These are phyloP conservation scores for Chiridota heheva DNA, from an alignment of 35 echinoderm and acorn worm species.

Conservation along the genomic window DNA sequence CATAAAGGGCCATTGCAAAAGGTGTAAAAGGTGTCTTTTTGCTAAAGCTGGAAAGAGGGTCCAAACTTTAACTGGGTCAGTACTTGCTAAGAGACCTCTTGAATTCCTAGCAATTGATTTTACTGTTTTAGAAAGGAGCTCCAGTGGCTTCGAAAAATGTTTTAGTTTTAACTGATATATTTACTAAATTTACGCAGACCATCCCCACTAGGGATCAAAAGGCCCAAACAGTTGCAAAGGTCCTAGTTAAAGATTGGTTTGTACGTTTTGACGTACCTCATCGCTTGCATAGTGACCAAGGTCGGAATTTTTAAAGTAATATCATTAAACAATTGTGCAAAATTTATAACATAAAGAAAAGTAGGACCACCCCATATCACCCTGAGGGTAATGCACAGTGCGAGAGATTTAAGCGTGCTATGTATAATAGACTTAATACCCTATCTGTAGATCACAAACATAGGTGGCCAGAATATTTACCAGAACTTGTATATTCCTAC, in stretches of 20 bases:
- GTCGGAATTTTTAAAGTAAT: slow-evolving; percentile 24
- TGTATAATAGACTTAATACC: slow-evolving; percentile 14
- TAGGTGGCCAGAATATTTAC: slow-evolving; percentile 59
- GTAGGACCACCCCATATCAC: too few species aligned
- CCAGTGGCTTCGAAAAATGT: slow-evolving; percentile 18
- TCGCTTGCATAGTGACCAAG: slow-evolving; percentile 32
- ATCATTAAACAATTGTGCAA: slow-evolving; percentile 16
- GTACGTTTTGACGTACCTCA: slow-evolving; percentile 26
- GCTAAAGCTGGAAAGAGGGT: slow-evolving; percentile 30
- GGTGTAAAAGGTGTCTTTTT: slow-evolving; percentile 3
- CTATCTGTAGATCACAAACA: slow-evolving; percentile 49
- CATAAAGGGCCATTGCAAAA: slow-evolving; percentile 16
- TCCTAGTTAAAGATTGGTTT: slow-evolving; percentile 33
- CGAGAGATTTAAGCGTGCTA: slow-evolving; percentile 30
- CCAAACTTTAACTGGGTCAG: neutral
- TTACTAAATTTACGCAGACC: slow-evolving; percentile 41
- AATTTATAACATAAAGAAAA: too few species aligned
- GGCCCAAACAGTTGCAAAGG: slow-evolving; percentile 35
- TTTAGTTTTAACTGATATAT: slow-evolving; percentile 39
- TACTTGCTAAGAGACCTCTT: slow-evolving; percentile 19
- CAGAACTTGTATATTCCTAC: slow-evolving; percentile 72
- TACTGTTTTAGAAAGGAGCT: slow-evolving; percentile 25
- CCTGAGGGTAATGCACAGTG: too few species aligned
- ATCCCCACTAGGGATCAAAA: slow-evolving; percentile 49
- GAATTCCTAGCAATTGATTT: slow-evolving; percentile 51